A percentile compares a stretch with the other conserved stretches of the same genome.
Evolutionary conservation across 2,888 invertebrate species (phyloP).

Genomic region (Lasioglossum zephyrum): DNA sequence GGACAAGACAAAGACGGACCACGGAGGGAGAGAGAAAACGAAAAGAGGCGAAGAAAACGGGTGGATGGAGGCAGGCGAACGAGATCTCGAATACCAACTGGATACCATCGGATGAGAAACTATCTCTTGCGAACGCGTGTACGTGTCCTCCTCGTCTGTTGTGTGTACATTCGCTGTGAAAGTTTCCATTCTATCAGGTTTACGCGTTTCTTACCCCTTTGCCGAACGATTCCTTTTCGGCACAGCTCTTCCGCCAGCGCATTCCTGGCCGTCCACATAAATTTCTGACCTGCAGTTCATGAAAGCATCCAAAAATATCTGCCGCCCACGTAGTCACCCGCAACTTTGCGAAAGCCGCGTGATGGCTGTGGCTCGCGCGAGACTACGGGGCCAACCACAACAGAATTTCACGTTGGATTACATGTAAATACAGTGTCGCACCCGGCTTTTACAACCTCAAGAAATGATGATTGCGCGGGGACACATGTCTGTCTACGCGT

Average conservation of each 20-base stretch:
- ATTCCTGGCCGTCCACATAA: conserved; percentile 74
- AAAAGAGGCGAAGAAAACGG: conserved; percentile 5
- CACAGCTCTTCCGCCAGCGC: conserved; percentile 56
- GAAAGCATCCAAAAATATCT: conserved; percentile 78
- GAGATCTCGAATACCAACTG: conserved; percentile 30
- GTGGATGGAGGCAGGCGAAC: background rate
- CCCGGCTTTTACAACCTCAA: background rate
- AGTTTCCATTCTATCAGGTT: conserved; percentile 47
- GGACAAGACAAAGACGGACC: conserved; percentile 39
- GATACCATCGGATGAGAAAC: conserved; percentile 44
- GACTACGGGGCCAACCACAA: conserved; percentile 30
- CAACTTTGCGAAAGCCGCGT: conserved; percentile 71
- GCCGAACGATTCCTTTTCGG: conserved; percentile 29
- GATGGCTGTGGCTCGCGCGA: conserved; percentile 54
- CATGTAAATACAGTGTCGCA: conserved; percentile 28
- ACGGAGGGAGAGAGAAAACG: conserved; percentile 12
- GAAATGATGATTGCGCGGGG: background rate
- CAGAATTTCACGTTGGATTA: conserved; percentile 58
- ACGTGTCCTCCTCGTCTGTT: background rate
- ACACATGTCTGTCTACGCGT: background rate
- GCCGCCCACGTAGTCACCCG: conserved; percentile 73
- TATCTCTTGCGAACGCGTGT: conserved; percentile 24
- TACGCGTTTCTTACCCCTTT: conserved; percentile 45
- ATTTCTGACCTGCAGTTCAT: conserved; percentile 77
- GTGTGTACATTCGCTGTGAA: conserved; percentile 26